Evolutionary conservation across 2,797 vertebrate genomes (phyloP).

Genomic region (Echeneis naucrates): DNA sequence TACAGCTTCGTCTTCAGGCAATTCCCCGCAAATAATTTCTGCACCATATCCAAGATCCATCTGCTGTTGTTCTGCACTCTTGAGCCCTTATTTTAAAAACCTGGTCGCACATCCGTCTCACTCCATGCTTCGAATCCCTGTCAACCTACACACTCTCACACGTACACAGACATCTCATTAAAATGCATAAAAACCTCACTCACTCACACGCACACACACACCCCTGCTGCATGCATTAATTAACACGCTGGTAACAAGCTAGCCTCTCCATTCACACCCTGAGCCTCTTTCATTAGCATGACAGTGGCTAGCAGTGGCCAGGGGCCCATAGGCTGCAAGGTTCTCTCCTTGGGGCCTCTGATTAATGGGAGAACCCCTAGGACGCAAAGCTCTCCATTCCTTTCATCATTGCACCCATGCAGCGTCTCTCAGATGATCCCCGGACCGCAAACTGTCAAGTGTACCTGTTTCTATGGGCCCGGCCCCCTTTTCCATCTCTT

Average conservation of each 20-base stretch:
- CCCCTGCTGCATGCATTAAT: conserved; percentile 83
- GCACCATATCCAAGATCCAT: conserved; percentile 29
- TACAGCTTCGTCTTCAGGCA: conserved; percentile 19
- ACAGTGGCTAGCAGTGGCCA: conserved; percentile 80
- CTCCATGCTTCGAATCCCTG: conserved; percentile 59
- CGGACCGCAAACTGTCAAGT: conserved; percentile 80
- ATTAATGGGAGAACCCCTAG: conserved; percentile 84
- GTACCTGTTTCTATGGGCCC: conserved; percentile 80
- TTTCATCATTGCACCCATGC: conserved; percentile 81
- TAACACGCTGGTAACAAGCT: conserved; percentile 85
- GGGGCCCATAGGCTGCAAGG: conserved; percentile 75
- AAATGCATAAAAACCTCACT: conserved; percentile 71
- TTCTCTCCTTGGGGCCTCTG: conserved; percentile 83
- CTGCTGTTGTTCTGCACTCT: conserved; percentile 41
- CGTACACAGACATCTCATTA: conserved; percentile 72
- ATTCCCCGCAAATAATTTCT: conserved; percentile 52
- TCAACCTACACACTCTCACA: conserved; percentile 61
- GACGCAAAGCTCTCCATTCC: conserved; percentile 76
- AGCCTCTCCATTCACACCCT: conserved; percentile 84
- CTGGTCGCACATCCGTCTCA: conserved; percentile 60
- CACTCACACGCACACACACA: conserved; percentile 54
- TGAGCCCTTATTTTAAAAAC: conserved; percentile 57
- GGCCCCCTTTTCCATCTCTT: conserved; percentile 68
- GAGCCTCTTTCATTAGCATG: conserved; percentile 86
- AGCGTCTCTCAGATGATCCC: conserved; percentile 78